Percentiles rank a stretch among this genome's conserved stretches.
phyloP scores from a whole-genome alignment of 2,113 vertebrate species.

The Heterotilapia buettikoferi region DNA sequence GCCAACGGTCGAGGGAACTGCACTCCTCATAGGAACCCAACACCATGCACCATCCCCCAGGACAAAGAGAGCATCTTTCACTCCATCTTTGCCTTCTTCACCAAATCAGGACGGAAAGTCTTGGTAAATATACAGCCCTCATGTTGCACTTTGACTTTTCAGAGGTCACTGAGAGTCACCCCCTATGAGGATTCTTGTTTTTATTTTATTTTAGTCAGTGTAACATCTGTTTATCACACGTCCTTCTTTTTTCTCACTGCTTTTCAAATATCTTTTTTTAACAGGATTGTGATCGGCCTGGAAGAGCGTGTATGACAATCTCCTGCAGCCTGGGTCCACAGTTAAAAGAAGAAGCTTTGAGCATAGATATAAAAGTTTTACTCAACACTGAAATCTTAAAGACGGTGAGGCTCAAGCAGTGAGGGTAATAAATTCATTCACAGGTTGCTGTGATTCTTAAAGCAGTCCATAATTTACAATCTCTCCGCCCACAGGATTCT shows the following conservation, averaged over 20 bases:
- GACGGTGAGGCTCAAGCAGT: constrained; percentile 69
- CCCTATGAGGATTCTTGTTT: not conserved
- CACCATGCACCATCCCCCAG: constrained; percentile 86
- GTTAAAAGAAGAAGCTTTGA: constrained; percentile 83
- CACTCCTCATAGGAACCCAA: constrained; percentile 82
- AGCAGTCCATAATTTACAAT: not conserved
- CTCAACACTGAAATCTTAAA: constrained; percentile 96
- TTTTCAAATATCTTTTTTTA: not conserved
- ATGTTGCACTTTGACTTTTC: constrained; percentile 6
- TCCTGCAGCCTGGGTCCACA: constrained; percentile 83
- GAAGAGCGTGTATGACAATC: constrained; percentile 81
- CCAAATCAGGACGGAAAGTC: constrained; percentile 93
- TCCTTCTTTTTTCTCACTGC: not conserved
- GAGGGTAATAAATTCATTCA: not conserved
- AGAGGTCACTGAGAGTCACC: not conserved
- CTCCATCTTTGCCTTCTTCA: constrained; percentile 95
- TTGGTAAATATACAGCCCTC: constrained; percentile 77
- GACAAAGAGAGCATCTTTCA: constrained; percentile 93
- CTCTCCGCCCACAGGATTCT: constrained; percentile 78
- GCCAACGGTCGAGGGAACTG: constrained; percentile 86
- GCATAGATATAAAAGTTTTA: constrained; percentile 83
- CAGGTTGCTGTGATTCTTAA: not conserved
- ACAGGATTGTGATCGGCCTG: constrained; percentile 91
- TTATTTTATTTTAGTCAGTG: not conserved
- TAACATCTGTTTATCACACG: constrained; percentile 37